Evolutionary conservation across 2,113 vertebrate genomes (phyloP).

Genomic region (Butastur rufipennis): DNA sequence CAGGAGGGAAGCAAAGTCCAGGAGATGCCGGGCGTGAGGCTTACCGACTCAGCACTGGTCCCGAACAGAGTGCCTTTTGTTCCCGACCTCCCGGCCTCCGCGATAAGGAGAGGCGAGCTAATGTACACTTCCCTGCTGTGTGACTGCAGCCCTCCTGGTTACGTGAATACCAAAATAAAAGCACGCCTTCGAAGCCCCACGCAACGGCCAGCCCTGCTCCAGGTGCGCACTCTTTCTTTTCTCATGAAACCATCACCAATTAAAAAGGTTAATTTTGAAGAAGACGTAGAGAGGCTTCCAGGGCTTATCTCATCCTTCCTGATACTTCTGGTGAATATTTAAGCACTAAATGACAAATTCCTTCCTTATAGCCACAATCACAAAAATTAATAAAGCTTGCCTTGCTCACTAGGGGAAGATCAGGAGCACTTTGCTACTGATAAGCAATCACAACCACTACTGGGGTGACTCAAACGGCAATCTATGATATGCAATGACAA

Average conservation of each 20-base stretch:
- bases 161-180: not conserved
- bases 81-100: not conserved
- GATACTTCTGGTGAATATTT: conserved; percentile 11
- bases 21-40: not conserved
- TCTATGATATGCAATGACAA: not conserved
- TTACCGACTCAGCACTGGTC: not conserved
- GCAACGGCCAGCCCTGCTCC: not conserved
- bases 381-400: not conserved
- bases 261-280: not conserved
- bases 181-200: not conserved
- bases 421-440: not conserved
- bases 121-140: not conserved
- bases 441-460: not conserved
- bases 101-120: conserved; percentile 31
- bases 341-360: not conserved
- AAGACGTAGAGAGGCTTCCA: not conserved
- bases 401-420: not conserved
- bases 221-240: not conserved
- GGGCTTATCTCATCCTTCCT: not conserved
- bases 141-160: not conserved
- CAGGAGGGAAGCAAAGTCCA: conserved; percentile 54
- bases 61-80: conserved; percentile 65
- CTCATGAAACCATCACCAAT: not conserved
- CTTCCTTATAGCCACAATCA: not conserved
- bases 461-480: not conserved